Conservation (phyloP, 2,888 invertebrate genomes). For the Caenorhabditis sulstoni region DNA sequence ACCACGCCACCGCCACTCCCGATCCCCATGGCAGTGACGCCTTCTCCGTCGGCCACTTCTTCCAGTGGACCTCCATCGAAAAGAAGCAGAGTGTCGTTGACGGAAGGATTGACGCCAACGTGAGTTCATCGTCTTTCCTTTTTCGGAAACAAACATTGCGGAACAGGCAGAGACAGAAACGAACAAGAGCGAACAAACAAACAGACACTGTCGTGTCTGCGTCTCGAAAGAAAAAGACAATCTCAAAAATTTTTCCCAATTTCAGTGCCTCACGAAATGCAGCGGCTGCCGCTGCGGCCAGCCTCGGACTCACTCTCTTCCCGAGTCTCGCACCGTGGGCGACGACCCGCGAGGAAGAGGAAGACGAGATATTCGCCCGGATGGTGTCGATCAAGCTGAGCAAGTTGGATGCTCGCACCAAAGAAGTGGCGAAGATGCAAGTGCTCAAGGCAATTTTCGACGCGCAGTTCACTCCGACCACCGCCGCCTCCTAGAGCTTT, state of each 20-base stretch:
- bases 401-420: conserved; percentile 55
- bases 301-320: conserved; percentile 38
- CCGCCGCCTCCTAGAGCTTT: neutral
- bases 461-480: conserved; percentile 35
- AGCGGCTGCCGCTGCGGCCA: conserved; percentile 46
- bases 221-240: neutral
- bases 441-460: conserved; percentile 59
- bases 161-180: conserved; percentile 10
- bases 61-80: conserved; percentile 33
- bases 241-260: neutral
- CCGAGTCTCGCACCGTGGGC: conserved; percentile 39
- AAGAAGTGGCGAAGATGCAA: conserved; percentile 59
- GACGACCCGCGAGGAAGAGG: conserved; percentile 60
- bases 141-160: neutral
- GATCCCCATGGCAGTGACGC: conserved; percentile 52
- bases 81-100: conserved; percentile 32
- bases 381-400: conserved; percentile 59
- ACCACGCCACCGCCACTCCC: conserved; percentile 49
- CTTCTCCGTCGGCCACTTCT: conserved; percentile 56
- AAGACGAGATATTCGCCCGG: conserved; percentile 65
- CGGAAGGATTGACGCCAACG: conserved; percentile 42
- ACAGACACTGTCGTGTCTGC: conserved; percentile 6
- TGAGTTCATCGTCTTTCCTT: conserved; percentile 33
- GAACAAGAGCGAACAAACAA: conserved; percentile 15
- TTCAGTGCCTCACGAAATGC: conserved; percentile 42